A percentile compares a stretch with the other conserved stretches of the same genome.
These are phyloP conservation scores for Procambarus virginalis DNA, from an alignment of 1,140 invertebrate genomes.

Conservation along the genomic window DNA sequence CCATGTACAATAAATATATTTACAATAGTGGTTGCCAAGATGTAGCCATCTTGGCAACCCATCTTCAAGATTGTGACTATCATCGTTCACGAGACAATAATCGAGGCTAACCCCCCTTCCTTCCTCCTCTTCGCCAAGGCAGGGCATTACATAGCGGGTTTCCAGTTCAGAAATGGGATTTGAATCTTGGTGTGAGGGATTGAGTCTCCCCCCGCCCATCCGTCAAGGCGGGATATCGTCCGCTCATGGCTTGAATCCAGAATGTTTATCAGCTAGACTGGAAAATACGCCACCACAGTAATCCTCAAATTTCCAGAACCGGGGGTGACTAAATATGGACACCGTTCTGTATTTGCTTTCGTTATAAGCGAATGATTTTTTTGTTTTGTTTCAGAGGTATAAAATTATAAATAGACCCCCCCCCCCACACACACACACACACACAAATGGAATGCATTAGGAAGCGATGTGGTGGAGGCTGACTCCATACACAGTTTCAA, in stretches of 20 bases:
- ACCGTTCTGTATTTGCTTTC: no score
- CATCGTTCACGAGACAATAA: constrained; percentile 36
- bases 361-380: no score
- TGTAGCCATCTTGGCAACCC: neutral
- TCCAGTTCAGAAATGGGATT: constrained; percentile 38
- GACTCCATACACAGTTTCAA: no score
- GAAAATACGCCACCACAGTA: neutral
- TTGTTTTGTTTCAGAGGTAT: no score
- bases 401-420: no score
- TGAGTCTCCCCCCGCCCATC: neutral
- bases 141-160: constrained; percentile 8
- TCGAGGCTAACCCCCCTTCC: neutral
- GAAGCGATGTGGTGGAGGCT: no score
- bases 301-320: neutral
- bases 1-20: no score
- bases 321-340: no score
- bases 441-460: no score
- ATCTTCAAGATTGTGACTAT: neutral
- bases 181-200: constrained; percentile 23
- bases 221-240: constrained; percentile 13
- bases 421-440: no score
- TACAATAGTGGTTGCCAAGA: no score
- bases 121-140: no score
- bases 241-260: constrained; percentile 43
- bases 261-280: constrained; percentile 27